A percentile compares a stretch with the other conserved stretches of the same genome.
Evolutionary conservation across 2,797 vertebrate species (phyloP).

Genomic region (Falco biarmicus): DNA sequence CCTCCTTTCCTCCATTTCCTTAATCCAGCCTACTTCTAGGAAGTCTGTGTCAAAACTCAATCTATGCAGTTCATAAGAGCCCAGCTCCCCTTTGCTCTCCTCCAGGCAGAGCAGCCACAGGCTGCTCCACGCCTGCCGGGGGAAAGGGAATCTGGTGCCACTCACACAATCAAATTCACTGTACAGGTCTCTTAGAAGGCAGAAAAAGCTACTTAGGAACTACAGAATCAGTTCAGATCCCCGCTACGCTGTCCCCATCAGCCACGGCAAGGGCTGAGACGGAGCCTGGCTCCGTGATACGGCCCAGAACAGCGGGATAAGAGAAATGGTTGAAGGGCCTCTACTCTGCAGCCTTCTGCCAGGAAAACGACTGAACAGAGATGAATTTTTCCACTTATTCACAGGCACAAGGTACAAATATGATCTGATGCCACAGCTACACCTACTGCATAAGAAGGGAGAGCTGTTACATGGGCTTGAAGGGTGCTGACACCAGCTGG

Average conservation of each 20-base stretch:
- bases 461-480: not conserved
- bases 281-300: not conserved
- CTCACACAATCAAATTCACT: not conserved
- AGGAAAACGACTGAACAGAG: not conserved
- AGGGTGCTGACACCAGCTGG: not conserved
- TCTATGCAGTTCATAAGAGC: fast-evolving
- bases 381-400: not conserved
- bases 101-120: not conserved
- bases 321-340: not conserved
- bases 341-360: not conserved
- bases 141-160: not conserved
- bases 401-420: not conserved
- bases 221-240: too few relatives aligned
- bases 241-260: not conserved
- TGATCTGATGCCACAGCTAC: not conserved
- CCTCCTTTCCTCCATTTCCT: not conserved
- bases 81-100: not conserved
- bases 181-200: not conserved
- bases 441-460: too few relatives aligned
- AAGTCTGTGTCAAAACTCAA: not conserved
- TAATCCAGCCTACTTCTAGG: not conserved
- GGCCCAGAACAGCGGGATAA: not conserved
- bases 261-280: not conserved
- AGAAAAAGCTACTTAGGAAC: not conserved
- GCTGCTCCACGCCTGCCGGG: not conserved